A percentile compares a stretch with the other conserved stretches of the same genome.
These are phyloP conservation scores for Thera obeliscata DNA, from an alignment of 2,888 invertebrate species.

Conservation along the genomic window DNA sequence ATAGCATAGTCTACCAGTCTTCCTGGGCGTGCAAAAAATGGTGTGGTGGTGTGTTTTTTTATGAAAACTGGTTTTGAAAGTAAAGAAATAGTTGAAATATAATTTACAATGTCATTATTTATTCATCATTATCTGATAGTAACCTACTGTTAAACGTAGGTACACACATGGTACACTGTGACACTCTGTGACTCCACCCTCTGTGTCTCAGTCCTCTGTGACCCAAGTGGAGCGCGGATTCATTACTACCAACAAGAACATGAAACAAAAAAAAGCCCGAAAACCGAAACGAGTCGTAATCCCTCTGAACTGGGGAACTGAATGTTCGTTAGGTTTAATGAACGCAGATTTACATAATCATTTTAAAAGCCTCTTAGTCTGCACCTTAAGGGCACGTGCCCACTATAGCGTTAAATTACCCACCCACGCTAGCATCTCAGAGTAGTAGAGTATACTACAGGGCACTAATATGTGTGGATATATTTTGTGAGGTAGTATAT, in stretches of 20 bases:
- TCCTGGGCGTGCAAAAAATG: no score
- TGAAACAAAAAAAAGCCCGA: constrained; percentile 39
- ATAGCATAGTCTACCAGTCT: no score
- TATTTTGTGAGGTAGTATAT: no score
- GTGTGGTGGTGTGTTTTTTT: no score
- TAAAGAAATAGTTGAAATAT: no score
- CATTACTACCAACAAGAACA: constrained; percentile 42
- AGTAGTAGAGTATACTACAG: no score
- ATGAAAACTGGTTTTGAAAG: no score
- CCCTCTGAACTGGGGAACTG: constrained; percentile 47
- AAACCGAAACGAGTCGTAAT: constrained; percentile 50
- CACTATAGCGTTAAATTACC: constrained; percentile 7
- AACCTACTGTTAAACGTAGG: no score
- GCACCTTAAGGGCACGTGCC: constrained; percentile 21
- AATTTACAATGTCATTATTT: no score
- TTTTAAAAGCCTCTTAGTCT: constrained; percentile 52
- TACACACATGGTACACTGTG: not conserved
- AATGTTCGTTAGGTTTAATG: constrained; percentile 68
- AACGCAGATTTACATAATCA: constrained; percentile 66
- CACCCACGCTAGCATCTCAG: no score
- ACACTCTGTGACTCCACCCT: not conserved
- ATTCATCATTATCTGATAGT: no score
- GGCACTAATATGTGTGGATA: no score
- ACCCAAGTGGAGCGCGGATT: constrained; percentile 25
- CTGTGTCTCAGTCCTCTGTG: not conserved